A percentile compares a stretch with the other conserved stretches of the same genome.
These are phyloP conservation scores for Apotomis turbidana DNA, from an alignment of 2,888 invertebrate species.

Conservation along the genomic window DNA sequence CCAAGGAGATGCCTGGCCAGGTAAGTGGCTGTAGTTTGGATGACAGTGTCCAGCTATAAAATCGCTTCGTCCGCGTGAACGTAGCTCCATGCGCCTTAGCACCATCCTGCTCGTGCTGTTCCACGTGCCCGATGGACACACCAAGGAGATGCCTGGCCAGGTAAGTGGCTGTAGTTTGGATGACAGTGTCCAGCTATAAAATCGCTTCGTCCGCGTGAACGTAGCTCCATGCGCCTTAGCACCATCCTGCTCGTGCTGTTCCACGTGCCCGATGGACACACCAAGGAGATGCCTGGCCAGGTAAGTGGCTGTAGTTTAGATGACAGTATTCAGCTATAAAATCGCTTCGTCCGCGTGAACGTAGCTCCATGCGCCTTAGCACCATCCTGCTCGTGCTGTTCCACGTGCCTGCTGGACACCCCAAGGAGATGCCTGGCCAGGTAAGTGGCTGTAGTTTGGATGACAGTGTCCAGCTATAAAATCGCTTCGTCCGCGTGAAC, in stretches of 20 bases:
- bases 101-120: conserved; percentile 91
- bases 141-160: conserved; percentile 88
- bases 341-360: too few species aligned
- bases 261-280: conserved; percentile 97
- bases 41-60: too few species aligned
- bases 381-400: conserved; percentile 91
- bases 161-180: conserved; percentile 51
- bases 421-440: conserved; percentile 88
- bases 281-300: conserved; percentile 88
- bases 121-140: conserved; percentile 97
- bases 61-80: too few species aligned
- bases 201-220: too few species aligned
- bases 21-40: conserved; percentile 51
- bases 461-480: too few species aligned
- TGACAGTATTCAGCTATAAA: too few species aligned
- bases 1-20: conserved; percentile 88
- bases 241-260: conserved; percentile 91
- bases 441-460: conserved; percentile 51
- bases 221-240: conserved; percentile 86
- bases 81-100: conserved; percentile 86
- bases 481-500: too few species aligned
- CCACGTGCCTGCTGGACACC: conserved; percentile 97
- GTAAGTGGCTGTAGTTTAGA: conserved; percentile 51
- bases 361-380: conserved; percentile 86
- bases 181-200: too few species aligned